Conservation (phyloP, 2,113 vertebrate genomes). For the Coreoperca whiteheadi region DNA sequence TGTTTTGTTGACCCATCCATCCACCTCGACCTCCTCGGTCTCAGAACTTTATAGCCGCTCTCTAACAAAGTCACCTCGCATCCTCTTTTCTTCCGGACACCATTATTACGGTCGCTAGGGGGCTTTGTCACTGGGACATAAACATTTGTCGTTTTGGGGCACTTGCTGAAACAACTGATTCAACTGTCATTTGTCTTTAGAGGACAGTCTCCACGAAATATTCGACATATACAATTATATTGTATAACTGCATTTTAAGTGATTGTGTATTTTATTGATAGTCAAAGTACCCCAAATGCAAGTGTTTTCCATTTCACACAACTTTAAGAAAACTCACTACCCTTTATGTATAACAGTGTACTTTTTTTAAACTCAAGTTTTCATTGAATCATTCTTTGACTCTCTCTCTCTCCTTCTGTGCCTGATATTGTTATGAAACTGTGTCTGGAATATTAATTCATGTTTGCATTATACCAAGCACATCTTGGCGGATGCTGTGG, state of each 20-base stretch:
- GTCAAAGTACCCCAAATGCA: neutral
- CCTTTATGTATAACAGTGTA: neutral
- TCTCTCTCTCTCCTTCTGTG: neutral
- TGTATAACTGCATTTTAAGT: too few relatives aligned
- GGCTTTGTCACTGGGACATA: too few relatives aligned
- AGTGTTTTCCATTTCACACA: neutral
- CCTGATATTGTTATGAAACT: conserved; percentile 41
- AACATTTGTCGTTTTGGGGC: neutral
- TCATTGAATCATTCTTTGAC: neutral
- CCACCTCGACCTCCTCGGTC: neutral
- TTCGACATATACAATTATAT: neutral
- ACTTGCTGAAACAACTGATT: neutral
- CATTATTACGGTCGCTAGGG: too few relatives aligned
- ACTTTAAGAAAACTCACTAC: neutral
- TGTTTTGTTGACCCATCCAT: neutral
- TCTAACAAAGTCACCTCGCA: neutral
- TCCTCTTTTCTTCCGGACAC: too few relatives aligned
- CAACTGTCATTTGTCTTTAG: neutral
- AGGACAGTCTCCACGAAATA: neutral
- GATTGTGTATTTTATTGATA: neutral
- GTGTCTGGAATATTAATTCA: conserved; percentile 51
- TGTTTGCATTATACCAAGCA: conserved; percentile 59
- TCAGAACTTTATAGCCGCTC: too few relatives aligned
- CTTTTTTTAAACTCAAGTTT: neutral
- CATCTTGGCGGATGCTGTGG: conserved; percentile 32